Evolutionary conservation across 2,797 vertebrate genomes (phyloP), one percentile per base, ranked within the genome.

Genomic region (Apogon talboti): DNA sequence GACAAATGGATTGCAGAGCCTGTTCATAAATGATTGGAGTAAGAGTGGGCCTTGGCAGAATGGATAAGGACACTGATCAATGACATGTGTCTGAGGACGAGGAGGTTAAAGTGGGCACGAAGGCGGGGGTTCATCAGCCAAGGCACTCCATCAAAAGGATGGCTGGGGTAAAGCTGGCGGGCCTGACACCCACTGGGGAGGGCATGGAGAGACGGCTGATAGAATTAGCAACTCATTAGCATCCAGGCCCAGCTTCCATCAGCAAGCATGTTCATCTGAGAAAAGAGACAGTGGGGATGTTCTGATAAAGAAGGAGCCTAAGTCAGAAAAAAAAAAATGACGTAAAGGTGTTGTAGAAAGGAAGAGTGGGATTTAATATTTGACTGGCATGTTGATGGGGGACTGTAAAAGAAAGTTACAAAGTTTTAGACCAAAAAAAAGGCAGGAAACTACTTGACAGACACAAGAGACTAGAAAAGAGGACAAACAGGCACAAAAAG

Each of bases 191-290:
- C 84, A 78, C 66, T 59, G 69, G 62, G 75, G 56, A 76, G 76
- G 60, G 54, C 54, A 71, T 43, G 69, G 62, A 65, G 73, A 83
- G 69, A 55, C 57, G 60, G 66, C 82, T 82, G 84, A 85, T 82
- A 77, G 85, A 89, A 91, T 90, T 87, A 91, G 85, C 81, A 82
- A 82, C 79, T 89, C 84, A 88, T 90, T 88, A 91, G 77, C 83
- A 86, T 89, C 79, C 76, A 48, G 70, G 68, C 78, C 42, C 47
- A 64, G 79, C 83, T 81, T 85, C 84, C 75, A 51, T 74, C 63
- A 77, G 83, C 59, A 42, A 42, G 62, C 67, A 61, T 54, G 76
- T 68, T 82, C 64, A 66, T 74, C 85, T 59, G 24, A 79, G 76
- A 74, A 82, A 76, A 61, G 37, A 65, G 69, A 65, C 46, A 11